Base-by-base conservation (phyloP, 2,113 vertebrate genomes). In the Hoplias malabaricus region DNA sequence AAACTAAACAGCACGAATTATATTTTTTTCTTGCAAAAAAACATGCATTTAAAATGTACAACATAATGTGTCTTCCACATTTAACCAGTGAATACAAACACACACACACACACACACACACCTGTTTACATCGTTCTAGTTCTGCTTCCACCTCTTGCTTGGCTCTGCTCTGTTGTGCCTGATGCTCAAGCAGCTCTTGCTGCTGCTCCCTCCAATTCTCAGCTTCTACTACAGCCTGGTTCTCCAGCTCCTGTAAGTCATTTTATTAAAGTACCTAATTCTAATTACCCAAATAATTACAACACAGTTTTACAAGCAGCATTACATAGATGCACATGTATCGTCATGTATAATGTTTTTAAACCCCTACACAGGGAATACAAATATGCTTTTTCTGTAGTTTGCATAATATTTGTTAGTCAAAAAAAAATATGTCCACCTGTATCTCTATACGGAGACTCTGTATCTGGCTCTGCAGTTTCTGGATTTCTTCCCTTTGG, bases 401-500 rank as follows among this genome's bases (percentile, higher is more conserved):
- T 46, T 12, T 16, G 42, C 38, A 42, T 12, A 10, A 11, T 1
- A 5, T n/a, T n/a, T n/a, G n/a, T n/a, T n/a, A n/a, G n/a, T n/a
- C n/a, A n/a, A n/a, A n/a, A n/a, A n/a, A 14, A 5, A 4, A 19
- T 34, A 2, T 29, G 12, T 53, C 79, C 73, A 92, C 92, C 95
- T 99, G 97, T 56, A 99, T 86, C 80, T 99, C 98, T 2, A 91
- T 81, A 9, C 94, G 92, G 34, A 98, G 90, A 21, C 94, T 91
- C 11, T 96, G 94, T 19, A 98, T 87, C 65, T 96, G 96, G 0
- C 90, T 94, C 91, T 96, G 91, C 0, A 98, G 89, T 38, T 94
- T 98, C 74, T 99, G 98, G 75, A 96, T 93, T 82, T 99, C 98
- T 42, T 98, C 98, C 67, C 86, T 93, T 59, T 98, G 98, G 50